Evolutionary conservation across 2,797 vertebrate genomes (phyloP), one percentile per base, ranked within the genome.

Genomic region (Denticeps clupeoides): DNA sequence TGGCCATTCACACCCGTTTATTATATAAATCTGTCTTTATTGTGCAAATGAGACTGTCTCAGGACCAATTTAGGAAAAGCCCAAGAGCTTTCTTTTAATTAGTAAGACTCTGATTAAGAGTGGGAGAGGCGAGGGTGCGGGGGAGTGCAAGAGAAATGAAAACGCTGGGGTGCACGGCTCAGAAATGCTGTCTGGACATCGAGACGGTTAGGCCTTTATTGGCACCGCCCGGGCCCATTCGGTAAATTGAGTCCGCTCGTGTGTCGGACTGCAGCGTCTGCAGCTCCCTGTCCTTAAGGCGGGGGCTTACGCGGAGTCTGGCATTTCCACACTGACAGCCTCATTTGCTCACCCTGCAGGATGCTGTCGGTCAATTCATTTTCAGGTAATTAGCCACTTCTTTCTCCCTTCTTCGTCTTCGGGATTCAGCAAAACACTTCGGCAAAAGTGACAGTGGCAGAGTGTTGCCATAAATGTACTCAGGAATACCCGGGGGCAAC

Each of bases 11-110:
- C 65, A 69, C 61, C 53, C 69, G 64, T 72, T 75, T 74, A 66
- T 45, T 75, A 75, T 71, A 77, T 82, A 79, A 82, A 81, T 82
- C 75, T 79, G 62, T 57, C 58, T 74, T 82, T 80, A 79, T 72
- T 48, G 74, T 74, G 64, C 73, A 59, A 53, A 62, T 3, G 70
- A 79, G 74, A 73, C 74, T 41, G 62, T 73, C 63, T 64, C 71
- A 61, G 48, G 58, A 45, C 68, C 70, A 77, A 77, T 74, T 77
- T 75, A 72, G 60, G 58, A 38, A 49, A 60, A 16, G 65, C 75
- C 75, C 65, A 13, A 59, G 74, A 79, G 81, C 73, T 68, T 77
- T 63, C 54, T 50, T 71, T 74, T 82, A 83, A 82, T 83, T 79
- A 81, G 72, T 59, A 70, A 59, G 72, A 50, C 62, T 70, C 63